A percentile compares a stretch with the other conserved stretches of the same genome.
These are phyloP conservation scores for Candoia aspera DNA, from an alignment of 2,113 vertebrate genomes.

Conservation along the genomic window DNA sequence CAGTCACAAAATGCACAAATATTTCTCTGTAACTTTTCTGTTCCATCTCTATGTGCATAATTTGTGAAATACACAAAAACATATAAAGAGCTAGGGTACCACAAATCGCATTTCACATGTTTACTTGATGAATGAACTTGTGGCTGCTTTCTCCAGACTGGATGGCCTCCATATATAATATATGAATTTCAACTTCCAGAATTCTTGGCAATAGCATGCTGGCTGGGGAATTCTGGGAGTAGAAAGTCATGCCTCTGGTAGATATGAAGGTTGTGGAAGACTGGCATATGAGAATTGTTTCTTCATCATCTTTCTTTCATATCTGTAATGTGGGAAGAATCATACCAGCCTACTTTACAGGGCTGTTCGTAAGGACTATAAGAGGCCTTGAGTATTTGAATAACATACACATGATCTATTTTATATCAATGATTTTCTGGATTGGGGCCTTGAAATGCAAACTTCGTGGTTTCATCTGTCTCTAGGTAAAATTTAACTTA, in stretches of 20 bases:
- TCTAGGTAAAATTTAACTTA: constrained; percentile 30
- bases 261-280: neutral
- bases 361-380: neutral
- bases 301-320: neutral
- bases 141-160: neutral
- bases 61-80: neutral
- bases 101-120: accelerated
- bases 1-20: neutral
- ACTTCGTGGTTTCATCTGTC: constrained; percentile 12
- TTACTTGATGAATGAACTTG: accelerated
- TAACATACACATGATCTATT: neutral
- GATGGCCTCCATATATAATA: neutral
- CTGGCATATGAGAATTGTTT: neutral
- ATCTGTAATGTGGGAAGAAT: neutral
- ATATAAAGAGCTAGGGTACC: neutral
- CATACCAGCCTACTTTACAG: neutral
- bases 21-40: neutral
- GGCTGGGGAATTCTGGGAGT: neutral
- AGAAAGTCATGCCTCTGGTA: neutral
- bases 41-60: neutral
- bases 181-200: neutral
- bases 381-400: neutral
- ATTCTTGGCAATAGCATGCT: neutral
- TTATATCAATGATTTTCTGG: neutral
- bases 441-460: constrained; percentile 8